Evolutionary conservation across 2,888 invertebrate genomes (phyloP), one percentile per base, ranked within the genome.

Genomic region (Drosophila quinaria): DNA sequence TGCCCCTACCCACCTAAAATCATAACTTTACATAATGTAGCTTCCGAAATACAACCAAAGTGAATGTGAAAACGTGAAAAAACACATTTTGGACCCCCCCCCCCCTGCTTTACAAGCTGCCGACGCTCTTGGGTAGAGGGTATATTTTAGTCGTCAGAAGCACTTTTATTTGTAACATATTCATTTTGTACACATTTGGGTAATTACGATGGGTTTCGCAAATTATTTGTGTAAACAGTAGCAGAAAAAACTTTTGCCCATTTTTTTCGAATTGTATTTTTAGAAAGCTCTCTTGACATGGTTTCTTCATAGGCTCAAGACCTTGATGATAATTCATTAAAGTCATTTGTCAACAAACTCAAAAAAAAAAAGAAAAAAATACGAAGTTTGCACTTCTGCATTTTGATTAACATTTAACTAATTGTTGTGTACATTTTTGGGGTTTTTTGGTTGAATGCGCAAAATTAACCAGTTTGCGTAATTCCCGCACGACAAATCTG

Each of bases 371-470:
- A 19, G 5, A 56, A 51, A 65, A 41, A 39, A 46, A 52, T 41
- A 11, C 49, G 29, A 62, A 13, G 44, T 55, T 64, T 73, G 55
- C 78, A 73, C 52, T 75, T 86, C 70, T 79, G 76, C 65, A 70
- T 71, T 74, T 86, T 70, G 71, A 83, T 84, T 84, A 84, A 84
- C 87, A 67, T 68, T 74, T 71, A 54, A 69, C 89, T 84, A 84
- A 84, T 89, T 78, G 68, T 54, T 68, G 63, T 80, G 80, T 80
- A 70, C 87, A 71, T 56, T 76, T 76, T 55, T 52, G 56, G 51
- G 47, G 61, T 66, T 78, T 71, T 78, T 78, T 74, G 65, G 56
- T 65, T 55, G 47, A 73, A 56, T 60, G 69, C 52, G 63, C 64
- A 73, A 80, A 58, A 85, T 70, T 69, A 85, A 88, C 87, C 70